phyloP scores from a whole-genome alignment of 1,140 invertebrate species.

The Drosophila leontia region DNA sequence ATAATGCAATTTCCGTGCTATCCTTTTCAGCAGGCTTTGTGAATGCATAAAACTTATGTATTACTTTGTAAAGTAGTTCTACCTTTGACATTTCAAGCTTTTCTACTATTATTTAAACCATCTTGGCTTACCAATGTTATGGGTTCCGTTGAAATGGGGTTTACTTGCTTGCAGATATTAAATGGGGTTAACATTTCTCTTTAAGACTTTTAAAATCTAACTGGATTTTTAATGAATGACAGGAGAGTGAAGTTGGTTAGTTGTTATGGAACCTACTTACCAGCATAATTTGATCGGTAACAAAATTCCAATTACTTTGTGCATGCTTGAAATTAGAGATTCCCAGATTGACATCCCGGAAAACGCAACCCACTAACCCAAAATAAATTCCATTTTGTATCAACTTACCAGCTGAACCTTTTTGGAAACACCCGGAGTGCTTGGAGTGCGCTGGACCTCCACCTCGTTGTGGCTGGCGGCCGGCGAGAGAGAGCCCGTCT shows the following conservation, averaged over 20 bases:
- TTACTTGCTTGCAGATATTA: conserved; percentile 80
- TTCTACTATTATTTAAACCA: neutral
- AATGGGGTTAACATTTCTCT: conserved; percentile 41
- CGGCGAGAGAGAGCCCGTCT: conserved; percentile 85
- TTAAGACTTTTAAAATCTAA: conserved; percentile 4
- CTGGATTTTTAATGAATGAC: neutral
- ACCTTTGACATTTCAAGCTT: neutral
- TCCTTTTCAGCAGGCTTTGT: conserved; percentile 63
- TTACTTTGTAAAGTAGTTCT: neutral
- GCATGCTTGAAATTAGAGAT: conserved; percentile 66
- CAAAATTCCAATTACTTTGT: conserved; percentile 78
- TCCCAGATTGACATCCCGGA: conserved; percentile 3
- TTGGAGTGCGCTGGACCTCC: conserved; percentile 86
- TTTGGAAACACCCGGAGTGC: conserved; percentile 91
- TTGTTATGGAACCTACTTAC: conserved; percentile 50
- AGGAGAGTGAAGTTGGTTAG: neutral
- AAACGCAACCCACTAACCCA: neutral
- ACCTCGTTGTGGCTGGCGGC: conserved; percentile 71
- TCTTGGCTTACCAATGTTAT: conserved; percentile 19
- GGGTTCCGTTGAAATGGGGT: conserved; percentile 56
- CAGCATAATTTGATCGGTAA: conserved; percentile 75
- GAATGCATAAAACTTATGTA: neutral
- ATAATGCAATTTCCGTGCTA: conserved; percentile 28
- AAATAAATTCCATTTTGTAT: conserved; percentile 10
- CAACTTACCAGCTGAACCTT: conserved; percentile 94